Evolutionary conservation across 2,797 vertebrate species (phyloP).

Genomic region (Phrynocephalus guinanensis): DNA sequence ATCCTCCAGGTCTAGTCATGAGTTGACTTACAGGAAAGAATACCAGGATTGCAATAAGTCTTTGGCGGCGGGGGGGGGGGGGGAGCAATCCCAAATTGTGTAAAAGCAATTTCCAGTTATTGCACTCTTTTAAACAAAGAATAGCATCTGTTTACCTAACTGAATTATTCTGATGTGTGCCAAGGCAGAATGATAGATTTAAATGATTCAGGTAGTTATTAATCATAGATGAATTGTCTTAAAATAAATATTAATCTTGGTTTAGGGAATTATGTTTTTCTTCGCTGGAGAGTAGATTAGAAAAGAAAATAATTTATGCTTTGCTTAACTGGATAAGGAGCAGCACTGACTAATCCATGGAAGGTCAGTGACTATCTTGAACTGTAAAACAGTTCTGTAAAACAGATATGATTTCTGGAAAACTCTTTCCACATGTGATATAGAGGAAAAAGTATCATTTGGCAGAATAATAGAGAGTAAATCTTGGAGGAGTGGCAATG

Average conservation of each 20-base stretch:
- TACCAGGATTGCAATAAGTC: neutral
- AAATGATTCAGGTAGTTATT: slow-evolving; percentile 37
- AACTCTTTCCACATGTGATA: neutral
- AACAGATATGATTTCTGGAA: neutral
- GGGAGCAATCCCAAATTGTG: neutral
- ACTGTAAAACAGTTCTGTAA: neutral
- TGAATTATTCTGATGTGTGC: neutral
- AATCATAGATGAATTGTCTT: slow-evolving; percentile 53
- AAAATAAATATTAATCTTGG: slow-evolving; percentile 67
- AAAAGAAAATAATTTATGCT: slow-evolving; percentile 17
- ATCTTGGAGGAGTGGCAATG: neutral
- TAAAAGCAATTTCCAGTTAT: slow-evolving; percentile 12
- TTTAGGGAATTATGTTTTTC: neutral
- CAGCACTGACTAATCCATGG: too few relatives aligned
- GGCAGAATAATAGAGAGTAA: neutral
- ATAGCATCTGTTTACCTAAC: slow-evolving; percentile 38
- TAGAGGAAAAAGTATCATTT: too few relatives aligned
- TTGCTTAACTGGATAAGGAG: neutral
- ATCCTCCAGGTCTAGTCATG: too few relatives aligned
- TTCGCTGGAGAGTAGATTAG: slow-evolving; percentile 3
- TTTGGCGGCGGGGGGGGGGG: neutral
- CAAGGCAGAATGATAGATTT: slow-evolving; percentile 43
- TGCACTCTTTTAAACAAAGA: slow-evolving; percentile 21
- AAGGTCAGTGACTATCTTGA: neutral
- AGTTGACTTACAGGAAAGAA: neutral